phyloP scores from a whole-genome alignment of 2,888 invertebrate species.

The Pristionchus arcanus region DNA sequence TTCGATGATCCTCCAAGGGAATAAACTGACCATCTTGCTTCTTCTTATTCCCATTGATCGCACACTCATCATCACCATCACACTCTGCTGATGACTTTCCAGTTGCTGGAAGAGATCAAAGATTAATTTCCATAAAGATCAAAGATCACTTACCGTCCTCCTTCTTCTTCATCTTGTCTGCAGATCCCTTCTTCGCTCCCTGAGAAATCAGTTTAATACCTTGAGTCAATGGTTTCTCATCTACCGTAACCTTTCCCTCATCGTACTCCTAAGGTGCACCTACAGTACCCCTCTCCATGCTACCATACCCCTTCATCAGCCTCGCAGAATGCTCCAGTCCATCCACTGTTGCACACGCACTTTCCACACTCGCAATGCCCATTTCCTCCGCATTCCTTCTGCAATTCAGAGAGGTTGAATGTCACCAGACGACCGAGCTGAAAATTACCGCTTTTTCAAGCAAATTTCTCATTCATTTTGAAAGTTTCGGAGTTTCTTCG shows the following conservation, averaged over 20 bases:
- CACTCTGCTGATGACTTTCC: constrained; percentile 10
- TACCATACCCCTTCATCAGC: constrained; percentile 35
- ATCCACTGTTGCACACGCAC: constrained; percentile 76
- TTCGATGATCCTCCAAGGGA: background rate
- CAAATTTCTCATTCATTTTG: background rate
- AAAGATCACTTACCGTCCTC: constrained; percentile 25
- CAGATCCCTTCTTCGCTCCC: constrained; percentile 29
- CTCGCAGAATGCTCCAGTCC: constrained; percentile 74
- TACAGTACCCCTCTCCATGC: background rate
- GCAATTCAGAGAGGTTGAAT: constrained; percentile 41
- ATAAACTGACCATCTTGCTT: background rate
- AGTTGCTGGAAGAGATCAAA: constrained; percentile 39
- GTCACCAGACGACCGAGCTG: background rate
- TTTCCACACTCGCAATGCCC: constrained; percentile 77
- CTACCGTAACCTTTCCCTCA: background rate
- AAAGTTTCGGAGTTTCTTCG: background rate
- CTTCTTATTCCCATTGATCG: constrained; percentile 17
- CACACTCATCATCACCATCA: constrained; percentile 23
- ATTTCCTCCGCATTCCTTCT: constrained; percentile 74
- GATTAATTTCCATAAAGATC: background rate
- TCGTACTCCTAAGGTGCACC: background rate
- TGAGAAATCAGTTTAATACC: background rate
- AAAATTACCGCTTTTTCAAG: background rate
- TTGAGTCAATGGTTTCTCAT: too few species aligned
- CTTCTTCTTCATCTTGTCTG: constrained; percentile 27